phyloP scores from a whole-genome alignment of 1,140 invertebrate species.

The Drosophila watanabei region DNA sequence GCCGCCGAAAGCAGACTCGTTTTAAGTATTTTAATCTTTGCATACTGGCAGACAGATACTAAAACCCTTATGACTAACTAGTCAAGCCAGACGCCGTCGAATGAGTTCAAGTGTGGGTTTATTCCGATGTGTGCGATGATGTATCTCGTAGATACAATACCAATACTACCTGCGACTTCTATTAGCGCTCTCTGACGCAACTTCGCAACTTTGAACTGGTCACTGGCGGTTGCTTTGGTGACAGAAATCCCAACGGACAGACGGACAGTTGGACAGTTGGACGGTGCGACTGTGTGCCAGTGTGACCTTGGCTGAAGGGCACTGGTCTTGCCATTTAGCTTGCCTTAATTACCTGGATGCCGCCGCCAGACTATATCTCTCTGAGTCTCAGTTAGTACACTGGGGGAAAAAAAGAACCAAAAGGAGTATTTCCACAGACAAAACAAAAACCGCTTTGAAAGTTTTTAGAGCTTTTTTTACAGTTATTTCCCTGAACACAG shows the following conservation, averaged over 20 bases:
- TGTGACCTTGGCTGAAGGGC: constrained; percentile 77
- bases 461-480: neutral
- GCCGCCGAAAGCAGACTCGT: constrained; percentile 42
- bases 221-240: constrained; percentile 31
- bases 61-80: constrained; percentile 60
- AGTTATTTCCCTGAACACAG: too few relatives aligned
- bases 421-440: neutral
- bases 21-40: constrained; percentile 40
- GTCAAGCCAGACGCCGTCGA: constrained; percentile 57
- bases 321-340: constrained; percentile 71
- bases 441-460: neutral
- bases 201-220: constrained; percentile 68
- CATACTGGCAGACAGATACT: constrained; percentile 39
- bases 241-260: constrained; percentile 32
- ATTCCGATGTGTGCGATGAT: constrained; percentile 16
- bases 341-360: constrained; percentile 61
- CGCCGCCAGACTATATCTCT: constrained; percentile 23
- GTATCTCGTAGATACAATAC: constrained; percentile 27
- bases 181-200: constrained; percentile 62
- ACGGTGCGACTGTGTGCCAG: constrained; percentile 19
- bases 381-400: constrained; percentile 12
- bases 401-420: neutral
- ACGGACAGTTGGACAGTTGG: neutral
- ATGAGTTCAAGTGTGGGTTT: constrained; percentile 21
- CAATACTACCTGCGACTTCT: constrained; percentile 39